phyloP scores from a whole-genome alignment of 2,888 invertebrate species.

The Alloscopus bannaensis region DNA sequence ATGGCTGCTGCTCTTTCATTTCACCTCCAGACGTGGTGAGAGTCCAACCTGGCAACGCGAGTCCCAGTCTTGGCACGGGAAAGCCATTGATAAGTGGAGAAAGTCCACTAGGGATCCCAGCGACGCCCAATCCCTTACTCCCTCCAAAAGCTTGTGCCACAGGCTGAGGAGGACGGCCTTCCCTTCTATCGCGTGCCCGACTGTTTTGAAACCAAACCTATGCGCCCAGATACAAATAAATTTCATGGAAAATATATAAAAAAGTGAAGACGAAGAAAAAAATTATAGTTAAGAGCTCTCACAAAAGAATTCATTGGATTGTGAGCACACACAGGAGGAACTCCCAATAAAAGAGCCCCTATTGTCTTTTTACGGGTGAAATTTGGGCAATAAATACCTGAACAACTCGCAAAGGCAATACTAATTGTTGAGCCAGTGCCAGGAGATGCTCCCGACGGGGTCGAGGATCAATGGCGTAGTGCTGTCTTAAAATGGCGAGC shows the following conservation, averaged over 20 bases:
- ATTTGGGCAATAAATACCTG: slow-evolving; percentile 77
- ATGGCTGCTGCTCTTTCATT: slow-evolving; percentile 54
- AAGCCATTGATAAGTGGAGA: slow-evolving; percentile 70
- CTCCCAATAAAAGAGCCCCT: slow-evolving; percentile 58
- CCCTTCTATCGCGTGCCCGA: slow-evolving; percentile 89
- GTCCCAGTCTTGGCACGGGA: slow-evolving; percentile 64
- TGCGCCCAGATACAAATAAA: slow-evolving; percentile 11
- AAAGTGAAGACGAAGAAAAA: slow-evolving; percentile 4
- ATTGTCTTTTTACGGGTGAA: slow-evolving; percentile 64
- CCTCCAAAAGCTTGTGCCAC: slow-evolving; percentile 50
- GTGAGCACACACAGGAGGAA: slow-evolving; percentile 60
- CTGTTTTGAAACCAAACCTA: slow-evolving; percentile 98
- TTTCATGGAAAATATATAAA: neutral
- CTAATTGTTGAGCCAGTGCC: slow-evolving; percentile 86
- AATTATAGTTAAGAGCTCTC: slow-evolving; percentile 19
- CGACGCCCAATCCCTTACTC: slow-evolving; percentile 54
- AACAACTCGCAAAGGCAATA: slow-evolving; percentile 79
- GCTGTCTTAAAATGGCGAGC: slow-evolving; percentile 89
- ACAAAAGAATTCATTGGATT: slow-evolving; percentile 46
- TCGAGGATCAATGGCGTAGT: slow-evolving; percentile 92
- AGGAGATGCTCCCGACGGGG: slow-evolving; percentile 96
- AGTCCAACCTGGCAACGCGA: slow-evolving; percentile 62
- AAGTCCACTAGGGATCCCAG: slow-evolving; percentile 62
- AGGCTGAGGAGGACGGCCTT: slow-evolving; percentile 76
- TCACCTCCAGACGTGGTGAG: slow-evolving; percentile 59